Evolutionary conservation across 2,888 invertebrate species (phyloP).

Genomic region (Drosophila mimetica): DNA sequence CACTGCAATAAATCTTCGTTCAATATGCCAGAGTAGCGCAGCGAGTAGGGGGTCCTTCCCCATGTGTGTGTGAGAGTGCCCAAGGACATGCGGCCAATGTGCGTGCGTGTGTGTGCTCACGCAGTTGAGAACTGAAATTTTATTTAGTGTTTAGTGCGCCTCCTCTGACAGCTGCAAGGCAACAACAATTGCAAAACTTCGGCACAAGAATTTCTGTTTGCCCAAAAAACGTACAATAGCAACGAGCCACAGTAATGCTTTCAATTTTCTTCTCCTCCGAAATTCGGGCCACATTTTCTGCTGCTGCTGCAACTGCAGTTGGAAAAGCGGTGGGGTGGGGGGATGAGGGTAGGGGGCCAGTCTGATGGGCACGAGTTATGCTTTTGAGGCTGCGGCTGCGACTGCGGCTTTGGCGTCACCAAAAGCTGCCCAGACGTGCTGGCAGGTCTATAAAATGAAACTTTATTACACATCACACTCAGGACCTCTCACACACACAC

Average conservation of each 20-base stretch:
- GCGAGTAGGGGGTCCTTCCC: constrained; percentile 36
- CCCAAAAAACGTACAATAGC: constrained; percentile 35
- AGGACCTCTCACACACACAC: constrained; percentile 30
- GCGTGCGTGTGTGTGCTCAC: constrained; percentile 49
- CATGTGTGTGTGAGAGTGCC: constrained; percentile 33
- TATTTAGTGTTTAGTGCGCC: constrained; percentile 79
- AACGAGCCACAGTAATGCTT: constrained; percentile 68
- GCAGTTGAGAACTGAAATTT: constrained; percentile 77
- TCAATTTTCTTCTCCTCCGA: constrained; percentile 65
- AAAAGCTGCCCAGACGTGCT: constrained; percentile 66
- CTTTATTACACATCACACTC: constrained; percentile 70
- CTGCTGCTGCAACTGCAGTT: constrained; percentile 45
- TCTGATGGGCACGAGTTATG: constrained; percentile 75
- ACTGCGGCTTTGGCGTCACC: constrained; percentile 56
- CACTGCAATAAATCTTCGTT: constrained; percentile 83
- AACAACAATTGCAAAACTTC: constrained; percentile 49
- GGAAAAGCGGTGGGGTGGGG: constrained; percentile 14
- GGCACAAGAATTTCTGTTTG: constrained; percentile 37
- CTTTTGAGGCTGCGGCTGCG: constrained; percentile 57
- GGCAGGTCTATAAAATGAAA: constrained; percentile 78
- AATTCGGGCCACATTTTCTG: constrained; percentile 45
- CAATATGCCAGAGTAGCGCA: constrained; percentile 75
- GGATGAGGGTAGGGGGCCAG: constrained; percentile 19
- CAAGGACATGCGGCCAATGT: constrained; percentile 49
- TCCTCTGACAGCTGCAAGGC: constrained; percentile 69